phyloP scores from a whole-genome alignment of 2,797 vertebrate genomes.

The Anguilla pacifica region DNA sequence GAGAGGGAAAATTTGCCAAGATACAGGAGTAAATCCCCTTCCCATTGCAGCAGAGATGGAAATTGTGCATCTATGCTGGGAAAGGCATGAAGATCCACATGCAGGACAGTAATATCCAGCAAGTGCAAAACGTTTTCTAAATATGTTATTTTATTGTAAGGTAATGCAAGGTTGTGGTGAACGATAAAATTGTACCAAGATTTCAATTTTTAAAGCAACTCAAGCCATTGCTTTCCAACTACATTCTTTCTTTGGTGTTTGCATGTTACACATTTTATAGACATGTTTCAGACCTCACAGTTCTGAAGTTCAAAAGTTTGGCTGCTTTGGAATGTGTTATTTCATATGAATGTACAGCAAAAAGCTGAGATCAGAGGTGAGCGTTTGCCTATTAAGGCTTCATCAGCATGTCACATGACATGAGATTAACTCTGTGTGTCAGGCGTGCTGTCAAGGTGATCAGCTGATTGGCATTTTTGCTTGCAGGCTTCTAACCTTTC shows the following conservation, averaged over 20 bases:
- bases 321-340: neutral
- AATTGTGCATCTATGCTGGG: conserved; percentile 15
- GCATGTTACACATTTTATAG: neutral
- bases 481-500: neutral
- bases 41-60: conserved; percentile 35
- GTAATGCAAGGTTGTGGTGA: neutral
- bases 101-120: neutral
- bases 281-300: neutral
- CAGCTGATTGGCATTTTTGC: neutral
- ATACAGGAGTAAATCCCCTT: conserved; percentile 27
- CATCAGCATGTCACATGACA: neutral
- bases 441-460: neutral
- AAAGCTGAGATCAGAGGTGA: neutral
- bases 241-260: neutral
- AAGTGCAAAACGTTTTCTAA: neutral
- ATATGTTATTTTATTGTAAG: neutral
- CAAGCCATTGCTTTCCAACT: neutral
- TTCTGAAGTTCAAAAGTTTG: neutral
- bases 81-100: no score
- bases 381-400: neutral
- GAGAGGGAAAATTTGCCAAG: conserved; percentile 36
- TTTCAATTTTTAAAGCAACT: neutral
- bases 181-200: neutral
- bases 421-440: neutral
- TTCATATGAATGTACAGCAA: neutral